Evolutionary conservation across 2,113 vertebrate species (phyloP), one percentile per base, ranked within the genome.

Genomic region (Herpetotheres cachinnans): DNA sequence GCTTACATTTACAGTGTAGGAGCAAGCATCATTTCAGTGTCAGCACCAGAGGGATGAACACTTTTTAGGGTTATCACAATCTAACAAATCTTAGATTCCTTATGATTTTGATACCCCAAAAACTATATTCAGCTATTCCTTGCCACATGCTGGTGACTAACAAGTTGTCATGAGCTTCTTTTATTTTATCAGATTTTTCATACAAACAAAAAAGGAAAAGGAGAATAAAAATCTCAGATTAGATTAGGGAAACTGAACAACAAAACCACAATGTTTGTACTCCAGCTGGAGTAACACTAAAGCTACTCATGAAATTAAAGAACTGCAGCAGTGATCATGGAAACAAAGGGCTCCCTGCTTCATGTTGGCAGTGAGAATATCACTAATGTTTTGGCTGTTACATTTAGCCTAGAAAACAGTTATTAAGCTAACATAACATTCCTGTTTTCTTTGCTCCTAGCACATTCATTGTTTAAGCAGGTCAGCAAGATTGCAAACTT

Each of bases 381-480:
- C 44, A 67, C 67, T 42, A 55, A 38, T 58, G 11, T 66, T 80
- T 38, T 76, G 76, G 46, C 34, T 55, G 42, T 55, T 67, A 55
- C 59, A 82, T 58, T 42, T 73, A 87, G 52, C 66, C 93, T 87
- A 86, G 63, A 92, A 84, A 86, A 89, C 50, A 67, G 61, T 63
- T 93, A 86, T 85, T 95, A 87, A 95, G 82, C 47, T 95, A 93
- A 26, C 26, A 72, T 69, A 94, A 70, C 13, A 55, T 50, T 83
- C 49, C 74, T 56, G 66, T 89, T 96, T 97, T 94, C 83, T 94
- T 95, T 85, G 26, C 9, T 58, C 6, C 11, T 32, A 50, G 32
- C 19, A n/a, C 18, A 52, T 34, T 82, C 27, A 7, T 38, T 56
- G 6, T 56, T 69, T 29, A 70, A 71, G 20, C 25, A 81, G 56